A percentile compares a stretch with the other conserved stretches of the same genome.
These are phyloP conservation scores for Etheostoma perlongum DNA, from an alignment of 2,797 vertebrate species.

Conservation along the genomic window DNA sequence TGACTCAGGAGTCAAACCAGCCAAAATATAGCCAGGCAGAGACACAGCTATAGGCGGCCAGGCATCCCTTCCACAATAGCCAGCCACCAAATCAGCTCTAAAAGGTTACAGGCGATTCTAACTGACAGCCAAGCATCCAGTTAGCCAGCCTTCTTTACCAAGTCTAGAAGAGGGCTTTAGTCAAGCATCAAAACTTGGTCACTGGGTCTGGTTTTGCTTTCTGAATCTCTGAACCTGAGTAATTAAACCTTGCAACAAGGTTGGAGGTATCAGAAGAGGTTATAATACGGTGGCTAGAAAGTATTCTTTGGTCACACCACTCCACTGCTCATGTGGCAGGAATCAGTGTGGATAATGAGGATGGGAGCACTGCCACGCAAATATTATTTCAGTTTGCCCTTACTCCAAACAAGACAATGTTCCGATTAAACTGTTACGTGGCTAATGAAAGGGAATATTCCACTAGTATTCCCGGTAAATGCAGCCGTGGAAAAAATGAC, in stretches of 20 bases:
- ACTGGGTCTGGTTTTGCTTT: slow-evolving; percentile 15
- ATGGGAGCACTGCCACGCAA: not conserved
- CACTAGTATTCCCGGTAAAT: no score
- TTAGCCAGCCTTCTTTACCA: slow-evolving; percentile 33
- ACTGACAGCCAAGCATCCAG: slow-evolving; percentile 39
- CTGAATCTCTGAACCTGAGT: slow-evolving; percentile 3
- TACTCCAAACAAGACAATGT: no score
- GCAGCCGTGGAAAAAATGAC: no score
- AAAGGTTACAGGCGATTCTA: slow-evolving; percentile 54
- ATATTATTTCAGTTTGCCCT: no score
- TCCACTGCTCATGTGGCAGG: slow-evolving; percentile 1
- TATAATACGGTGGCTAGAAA: not conserved
- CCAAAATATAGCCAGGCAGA: slow-evolving; percentile 56
- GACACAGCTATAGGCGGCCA: slow-evolving; percentile 33
- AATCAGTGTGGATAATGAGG: slow-evolving; percentile 8
- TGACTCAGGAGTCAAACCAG: slow-evolving; percentile 50
- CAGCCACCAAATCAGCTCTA: slow-evolving; percentile 52
- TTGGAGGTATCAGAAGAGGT: not conserved
- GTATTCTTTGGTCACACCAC: not conserved
- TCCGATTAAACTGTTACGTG: no score
- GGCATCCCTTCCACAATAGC: slow-evolving; percentile 35
- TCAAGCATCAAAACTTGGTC: slow-evolving; percentile 40
- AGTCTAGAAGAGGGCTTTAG: slow-evolving; percentile 44
- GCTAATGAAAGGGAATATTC: no score
- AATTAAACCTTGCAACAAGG: slow-evolving; percentile 9